Evolutionary conservation across 2,888 invertebrate species (phyloP), one percentile per base, ranked within the genome.

Genomic region (Phengaris arion): DNA sequence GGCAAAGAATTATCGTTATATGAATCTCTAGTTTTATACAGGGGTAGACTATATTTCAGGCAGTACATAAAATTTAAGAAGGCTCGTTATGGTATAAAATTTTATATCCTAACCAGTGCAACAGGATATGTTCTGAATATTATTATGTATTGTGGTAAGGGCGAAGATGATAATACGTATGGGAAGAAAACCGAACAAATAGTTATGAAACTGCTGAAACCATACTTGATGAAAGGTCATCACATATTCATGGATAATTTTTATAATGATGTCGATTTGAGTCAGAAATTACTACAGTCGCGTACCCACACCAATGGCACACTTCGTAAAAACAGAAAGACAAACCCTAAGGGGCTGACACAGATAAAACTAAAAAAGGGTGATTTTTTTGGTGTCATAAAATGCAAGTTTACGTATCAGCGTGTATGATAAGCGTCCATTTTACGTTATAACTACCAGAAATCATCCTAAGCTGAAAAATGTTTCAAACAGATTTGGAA

Each of bases 1-100:
- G 69, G n/a, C 48, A 77, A 78, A 76, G 76, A 82, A 75, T 64
- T 82, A 13, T 79, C 78, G 52, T 72, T 82, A 45, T 79, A 81
- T 74, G 79, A 81, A 59, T 80, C 81, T 7, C 75, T 81, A 13
- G 35, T 82, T 15, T 75, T 80, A 69, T 69, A 35, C 79, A 75
- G 77, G 75, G 79, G 73, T 79, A 78, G 55, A 57, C 15, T 57
- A 15, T 15, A 57, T 57, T 54, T 54, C 54, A 54, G 54, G 54
- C 54, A 54, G 54, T 54, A 54, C 13, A 54, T 12, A 12, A 54
- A 54, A 54, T 54, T 12, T 54, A 54, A 54, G 13, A 54, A 54
- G 13, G 54, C 12, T 13, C 54, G 54, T 54, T 54, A 54, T 13
- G 54, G 54, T 54, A 54, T 54, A 54, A 54, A 54, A 13, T 54